Percentiles rank a stretch among this genome's conserved stretches.
Conservation (phyloP, 2,888 invertebrate genomes). For the Sinopyrophorus schimmeli region DNA sequence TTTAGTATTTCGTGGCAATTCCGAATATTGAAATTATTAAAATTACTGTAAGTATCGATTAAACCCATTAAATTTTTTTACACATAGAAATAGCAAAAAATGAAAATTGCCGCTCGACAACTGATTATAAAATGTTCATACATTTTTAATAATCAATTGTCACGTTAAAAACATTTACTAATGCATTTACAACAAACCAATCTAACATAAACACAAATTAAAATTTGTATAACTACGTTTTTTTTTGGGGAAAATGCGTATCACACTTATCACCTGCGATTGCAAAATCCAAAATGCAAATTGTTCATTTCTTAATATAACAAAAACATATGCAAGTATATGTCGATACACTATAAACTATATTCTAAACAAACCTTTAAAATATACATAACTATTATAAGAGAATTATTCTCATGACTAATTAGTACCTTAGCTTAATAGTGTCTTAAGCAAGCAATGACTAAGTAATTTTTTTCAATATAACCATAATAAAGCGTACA, state of each 20-base stretch:
- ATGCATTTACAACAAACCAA: conserved; percentile 9
- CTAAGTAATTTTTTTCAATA: conserved; percentile 11
- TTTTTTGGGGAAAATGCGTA: conserved; percentile 14
- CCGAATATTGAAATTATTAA: too few species aligned
- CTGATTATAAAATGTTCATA: too few species aligned
- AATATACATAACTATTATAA: conserved; percentile 2
- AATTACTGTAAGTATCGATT: too few species aligned
- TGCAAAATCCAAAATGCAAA: conserved; percentile 20
- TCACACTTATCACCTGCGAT: conserved; percentile 10
- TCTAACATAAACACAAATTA: conserved; percentile 5
- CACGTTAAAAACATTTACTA: conserved; percentile 1
- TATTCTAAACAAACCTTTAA: conserved; percentile 14
- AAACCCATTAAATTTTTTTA: too few species aligned
- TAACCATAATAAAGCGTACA: conserved; percentile 18
- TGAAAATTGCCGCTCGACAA: too few species aligned
- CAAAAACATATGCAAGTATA: conserved; percentile 4
- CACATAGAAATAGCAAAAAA: too few species aligned
- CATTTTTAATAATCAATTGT: conserved; percentile 1
- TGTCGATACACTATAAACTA: conserved; percentile 10
- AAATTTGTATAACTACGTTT: conserved; percentile 9
- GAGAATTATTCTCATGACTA: conserved; percentile 14
- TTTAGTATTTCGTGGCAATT: too few species aligned
- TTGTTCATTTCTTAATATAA: conserved; percentile 9
- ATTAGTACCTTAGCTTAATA: conserved; percentile 12
- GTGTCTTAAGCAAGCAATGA: conserved; percentile 12